Base-by-base conservation (phyloP, 53 echinoderm and acorn worm species). In the Holothuria leucospilota region DNA sequence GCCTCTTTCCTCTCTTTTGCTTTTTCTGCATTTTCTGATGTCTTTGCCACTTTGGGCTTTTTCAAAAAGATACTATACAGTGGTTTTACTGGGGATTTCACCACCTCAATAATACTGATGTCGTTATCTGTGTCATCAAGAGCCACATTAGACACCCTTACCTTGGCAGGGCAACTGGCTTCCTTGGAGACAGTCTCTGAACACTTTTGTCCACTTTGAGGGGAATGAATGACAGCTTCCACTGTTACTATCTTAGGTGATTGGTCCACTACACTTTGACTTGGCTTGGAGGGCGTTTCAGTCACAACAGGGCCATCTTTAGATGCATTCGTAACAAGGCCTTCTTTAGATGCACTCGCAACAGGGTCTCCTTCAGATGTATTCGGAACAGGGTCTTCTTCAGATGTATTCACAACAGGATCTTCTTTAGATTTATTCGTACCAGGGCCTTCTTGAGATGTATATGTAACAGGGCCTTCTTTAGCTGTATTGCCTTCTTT, bases 1-100 rank as follows among this genome's bases (percentile, higher is more conserved):
- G 51, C 52, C 0, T 79, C 80, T 25, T 51, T 58, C 4, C 30
- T 28, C 1, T 29, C 69, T 68, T 77, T 65, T 21, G 86, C 5
- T 39, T 46, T 52, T 71, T 88, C 72, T 11, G 30, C 34, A 11
- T 34, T 61, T 46, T 40, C 63, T 18, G 85, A 64, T 20, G 39
- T 75, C 51, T 90, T 86, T 0, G 49, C 13, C 15, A 16, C 39
- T 27, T 67, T 66, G 16, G 81, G 7, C 59, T 90, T 95, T 63
- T 90, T 90, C 78, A 93, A 87, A 77, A 95, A 95, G 66, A 95
- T 95, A 82, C 93, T 93, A 62, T 93, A 95, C 38, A 95, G 68
- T 18, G 89, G 88, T 68, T 69, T 82, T 16, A 67, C 60, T 15
- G 61, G 71, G n/a, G 84, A 69, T 27, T 70, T 82, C 0, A 71